These are phyloP conservation scores for Anoncus sp. DNA, from an alignment of 2,888 invertebrate genomes.

Conservation along the genomic window DNA sequence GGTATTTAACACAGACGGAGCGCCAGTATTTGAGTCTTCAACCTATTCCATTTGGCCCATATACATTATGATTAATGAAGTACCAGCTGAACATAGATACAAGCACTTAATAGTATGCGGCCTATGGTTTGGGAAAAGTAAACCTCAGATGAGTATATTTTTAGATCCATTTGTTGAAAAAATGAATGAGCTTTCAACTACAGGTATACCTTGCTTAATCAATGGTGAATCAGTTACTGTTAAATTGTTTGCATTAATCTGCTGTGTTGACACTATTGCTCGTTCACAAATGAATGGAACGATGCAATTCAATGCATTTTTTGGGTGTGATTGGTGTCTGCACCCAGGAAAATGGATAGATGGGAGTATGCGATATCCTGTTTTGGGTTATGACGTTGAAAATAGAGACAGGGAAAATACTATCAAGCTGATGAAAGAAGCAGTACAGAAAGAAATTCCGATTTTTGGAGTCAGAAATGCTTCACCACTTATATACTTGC, in stretches of 20 bases:
- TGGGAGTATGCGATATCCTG: conserved; percentile 16
- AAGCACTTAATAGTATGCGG: conserved; percentile 25
- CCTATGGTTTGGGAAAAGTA: conserved; percentile 38
- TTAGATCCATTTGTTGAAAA: conserved; percentile 34
- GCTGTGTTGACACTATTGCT: conserved; percentile 30
- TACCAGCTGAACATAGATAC: conserved; percentile 25
- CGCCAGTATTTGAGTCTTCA: conserved; percentile 1
- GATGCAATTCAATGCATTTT: conserved; percentile 14
- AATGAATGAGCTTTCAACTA: conserved; percentile 27
- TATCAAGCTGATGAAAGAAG: background rate
- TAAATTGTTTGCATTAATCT: conserved; percentile 36
- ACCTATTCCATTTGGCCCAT: conserved; percentile 41
- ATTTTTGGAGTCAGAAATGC: background rate
- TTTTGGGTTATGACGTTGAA: background rate
- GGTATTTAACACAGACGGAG: conserved; percentile 3
- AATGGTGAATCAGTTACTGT: conserved; percentile 17
- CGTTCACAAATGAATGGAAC: conserved; percentile 28
- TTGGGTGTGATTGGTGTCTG: conserved; percentile 26
- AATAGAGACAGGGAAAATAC: conserved; percentile 8
- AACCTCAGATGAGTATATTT: conserved; percentile 29
- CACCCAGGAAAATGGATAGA: conserved; percentile 10
- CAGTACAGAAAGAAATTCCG: background rate
- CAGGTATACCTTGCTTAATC: background rate
- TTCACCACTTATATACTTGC: background rate
- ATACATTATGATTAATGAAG: conserved; percentile 35